A percentile compares a stretch with the other conserved stretches of the same genome.
These are phyloP conservation scores for Riparia riparia DNA, from an alignment of 2,113 vertebrate species.

Conservation along the genomic window DNA sequence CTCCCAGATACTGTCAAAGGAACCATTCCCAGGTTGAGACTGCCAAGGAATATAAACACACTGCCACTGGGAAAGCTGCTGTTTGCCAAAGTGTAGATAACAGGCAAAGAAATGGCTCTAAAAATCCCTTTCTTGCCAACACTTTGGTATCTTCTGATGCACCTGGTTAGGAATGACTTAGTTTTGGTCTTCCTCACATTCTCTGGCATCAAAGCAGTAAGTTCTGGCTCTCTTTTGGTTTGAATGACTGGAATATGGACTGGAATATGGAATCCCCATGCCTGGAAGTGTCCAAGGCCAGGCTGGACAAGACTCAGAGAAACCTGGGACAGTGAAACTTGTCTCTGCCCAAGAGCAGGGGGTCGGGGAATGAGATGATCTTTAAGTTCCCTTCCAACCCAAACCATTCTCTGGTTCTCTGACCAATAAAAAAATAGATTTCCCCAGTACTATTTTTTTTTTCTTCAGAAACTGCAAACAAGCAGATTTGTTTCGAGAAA, in stretches of 20 bases:
- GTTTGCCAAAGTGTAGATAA: background rate
- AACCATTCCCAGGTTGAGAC: background rate
- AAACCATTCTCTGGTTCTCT: background rate
- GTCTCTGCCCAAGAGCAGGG: background rate
- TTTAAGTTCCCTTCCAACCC: background rate
- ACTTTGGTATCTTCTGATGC: background rate
- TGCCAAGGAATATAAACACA: background rate
- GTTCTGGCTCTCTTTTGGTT: background rate
- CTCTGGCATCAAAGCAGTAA: background rate
- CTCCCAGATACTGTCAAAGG: background rate
- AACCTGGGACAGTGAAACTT: background rate
- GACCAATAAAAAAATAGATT: background rate
- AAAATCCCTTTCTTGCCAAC: background rate
- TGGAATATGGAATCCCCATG: background rate
- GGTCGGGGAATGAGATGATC: background rate
- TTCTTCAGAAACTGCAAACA: background rate
- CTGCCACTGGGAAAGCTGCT: background rate
- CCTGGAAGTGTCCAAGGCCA: background rate
- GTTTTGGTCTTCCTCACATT: background rate
- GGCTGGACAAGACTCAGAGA: background rate
- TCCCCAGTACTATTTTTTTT: background rate
- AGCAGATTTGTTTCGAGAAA: background rate
- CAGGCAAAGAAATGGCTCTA: background rate
- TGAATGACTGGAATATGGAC: background rate
- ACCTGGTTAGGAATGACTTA: background rate